Evolutionary conservation across 1,140 invertebrate species (phyloP).

Genomic region (Telenomus remus): DNA sequence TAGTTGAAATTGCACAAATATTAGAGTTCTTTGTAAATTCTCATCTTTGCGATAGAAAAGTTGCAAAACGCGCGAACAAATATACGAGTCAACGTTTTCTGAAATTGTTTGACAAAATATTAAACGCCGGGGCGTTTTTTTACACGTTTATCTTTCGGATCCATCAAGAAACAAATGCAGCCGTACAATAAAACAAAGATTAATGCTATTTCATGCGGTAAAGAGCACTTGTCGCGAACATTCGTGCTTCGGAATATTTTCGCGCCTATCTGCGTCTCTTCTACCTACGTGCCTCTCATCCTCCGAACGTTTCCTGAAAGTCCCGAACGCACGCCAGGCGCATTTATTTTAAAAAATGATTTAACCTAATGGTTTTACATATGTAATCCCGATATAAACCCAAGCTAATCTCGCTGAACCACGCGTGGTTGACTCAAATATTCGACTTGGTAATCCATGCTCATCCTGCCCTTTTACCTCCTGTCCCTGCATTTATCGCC

Average conservation of each 20-base stretch:
- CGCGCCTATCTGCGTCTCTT: constrained; percentile 61
- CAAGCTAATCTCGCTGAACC: constrained; percentile 73
- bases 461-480: constrained; percentile 29
- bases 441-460: constrained; percentile 63
- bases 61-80: constrained; percentile 30
- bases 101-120: constrained; percentile 22
- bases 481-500: not conserved
- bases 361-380: constrained; percentile 76
- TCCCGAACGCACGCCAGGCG: constrained; percentile 43
- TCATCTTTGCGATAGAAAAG: not conserved
- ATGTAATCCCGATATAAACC: constrained; percentile 76
- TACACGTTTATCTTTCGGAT: constrained; percentile 34
- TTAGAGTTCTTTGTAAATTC: not conserved
- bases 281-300: constrained; percentile 36
- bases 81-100: constrained; percentile 27
- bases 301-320: constrained; percentile 27
- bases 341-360: constrained; percentile 75
- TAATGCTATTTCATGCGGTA: constrained; percentile 46
- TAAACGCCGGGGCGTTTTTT: constrained; percentile 12
- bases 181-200: constrained; percentile 53
- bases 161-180: constrained; percentile 53
- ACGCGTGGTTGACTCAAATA: constrained; percentile 70
- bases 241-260: constrained; percentile 63
- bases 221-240: constrained; percentile 36
- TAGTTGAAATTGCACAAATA: not conserved